Evolutionary conservation across 2,113 vertebrate species (phyloP).

Genomic region (Erythrolamprus reginae): DNA sequence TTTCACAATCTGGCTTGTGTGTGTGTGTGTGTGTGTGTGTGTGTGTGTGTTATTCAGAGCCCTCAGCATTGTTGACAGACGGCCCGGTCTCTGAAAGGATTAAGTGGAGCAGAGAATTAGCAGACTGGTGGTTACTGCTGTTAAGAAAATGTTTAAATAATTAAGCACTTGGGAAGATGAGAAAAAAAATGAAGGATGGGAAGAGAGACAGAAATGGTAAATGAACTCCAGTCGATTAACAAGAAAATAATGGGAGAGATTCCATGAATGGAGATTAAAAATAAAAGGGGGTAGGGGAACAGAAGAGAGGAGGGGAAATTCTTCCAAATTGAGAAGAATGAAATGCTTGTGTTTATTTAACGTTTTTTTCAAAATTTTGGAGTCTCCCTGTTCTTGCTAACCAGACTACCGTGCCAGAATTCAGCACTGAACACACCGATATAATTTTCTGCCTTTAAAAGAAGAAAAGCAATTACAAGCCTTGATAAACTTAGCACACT

Average conservation of each 20-base stretch:
- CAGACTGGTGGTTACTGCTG: not conserved
- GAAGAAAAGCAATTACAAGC: not conserved
- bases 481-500: not conserved
- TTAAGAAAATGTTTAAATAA: constrained; percentile 21
- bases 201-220: not conserved
- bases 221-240: not conserved
- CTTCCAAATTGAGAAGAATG: not conserved
- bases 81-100: not conserved
- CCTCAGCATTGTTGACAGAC: not conserved
- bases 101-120: constrained; percentile 17
- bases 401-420: not conserved
- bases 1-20: not conserved
- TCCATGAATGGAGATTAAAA: not conserved
- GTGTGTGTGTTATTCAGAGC: not conserved
- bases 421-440: not conserved
- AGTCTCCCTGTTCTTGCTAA: not conserved
- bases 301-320: not conserved
- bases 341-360: not conserved
- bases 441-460: not conserved
- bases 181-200: not conserved
- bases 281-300: not conserved
- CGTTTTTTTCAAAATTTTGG: not conserved
- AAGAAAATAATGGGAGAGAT: not conserved
- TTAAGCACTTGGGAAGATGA: constrained; percentile 7
- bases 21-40: not conserved